phyloP scores from a whole-genome alignment of 2,113 vertebrate species.

The Brevimyrus niger region DNA sequence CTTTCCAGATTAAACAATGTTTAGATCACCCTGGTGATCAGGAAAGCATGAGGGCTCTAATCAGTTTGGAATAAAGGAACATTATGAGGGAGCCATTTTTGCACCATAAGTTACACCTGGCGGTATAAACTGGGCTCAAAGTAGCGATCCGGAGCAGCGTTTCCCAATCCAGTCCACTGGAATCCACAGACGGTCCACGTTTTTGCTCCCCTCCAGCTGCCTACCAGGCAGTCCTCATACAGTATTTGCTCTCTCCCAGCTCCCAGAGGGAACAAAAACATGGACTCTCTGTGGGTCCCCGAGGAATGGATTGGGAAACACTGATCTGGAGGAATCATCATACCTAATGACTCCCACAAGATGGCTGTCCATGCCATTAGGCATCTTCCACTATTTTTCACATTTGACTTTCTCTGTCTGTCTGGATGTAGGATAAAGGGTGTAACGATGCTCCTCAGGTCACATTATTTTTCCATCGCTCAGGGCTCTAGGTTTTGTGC shows the following conservation, averaged over 20 bases:
- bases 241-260: background rate
- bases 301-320: background rate
- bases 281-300: background rate
- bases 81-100: background rate
- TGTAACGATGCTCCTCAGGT: background rate
- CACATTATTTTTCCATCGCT: background rate
- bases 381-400: background rate
- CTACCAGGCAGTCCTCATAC: background rate
- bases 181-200: background rate
- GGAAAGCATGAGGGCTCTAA: background rate
- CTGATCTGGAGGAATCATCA: background rate
- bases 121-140: background rate
- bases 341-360: background rate
- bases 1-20: background rate
- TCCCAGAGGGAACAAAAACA: background rate
- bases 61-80: background rate
- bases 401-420: background rate
- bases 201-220: background rate
- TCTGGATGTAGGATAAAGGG: background rate
- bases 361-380: background rate
- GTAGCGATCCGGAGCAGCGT: background rate
- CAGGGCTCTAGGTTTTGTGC: background rate
- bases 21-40: background rate
- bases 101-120: background rate
- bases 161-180: background rate